phyloP scores from a whole-genome alignment of 2,888 invertebrate species.

The Eulithis testata region DNA sequence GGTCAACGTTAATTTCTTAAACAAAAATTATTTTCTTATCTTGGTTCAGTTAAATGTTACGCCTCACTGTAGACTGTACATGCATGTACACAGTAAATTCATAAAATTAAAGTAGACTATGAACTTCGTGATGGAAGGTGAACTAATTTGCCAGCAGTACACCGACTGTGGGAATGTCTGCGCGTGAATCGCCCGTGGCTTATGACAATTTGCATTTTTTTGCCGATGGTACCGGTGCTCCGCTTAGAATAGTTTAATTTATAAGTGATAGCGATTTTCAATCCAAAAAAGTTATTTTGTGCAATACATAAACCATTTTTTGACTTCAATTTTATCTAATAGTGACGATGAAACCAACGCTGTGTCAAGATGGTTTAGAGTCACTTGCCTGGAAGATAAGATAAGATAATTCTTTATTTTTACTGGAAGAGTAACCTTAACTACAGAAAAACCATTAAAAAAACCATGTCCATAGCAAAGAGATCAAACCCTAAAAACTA shows the following conservation, averaged over 20 bases:
- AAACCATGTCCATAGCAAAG: no score
- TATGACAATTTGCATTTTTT: constrained; percentile 85
- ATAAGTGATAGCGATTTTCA: constrained; percentile 22
- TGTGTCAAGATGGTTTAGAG: no score
- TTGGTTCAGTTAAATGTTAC: not conserved
- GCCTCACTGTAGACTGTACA: constrained; percentile 7
- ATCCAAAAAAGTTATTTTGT: no score
- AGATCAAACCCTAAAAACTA: no score
- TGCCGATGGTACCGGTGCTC: constrained; percentile 72
- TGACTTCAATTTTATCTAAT: no score
- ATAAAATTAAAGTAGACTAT: constrained; percentile 25
- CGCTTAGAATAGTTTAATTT: constrained; percentile 29
- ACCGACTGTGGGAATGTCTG: constrained; percentile 82
- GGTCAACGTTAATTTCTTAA: no score
- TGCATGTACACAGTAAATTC: constrained; percentile 18
- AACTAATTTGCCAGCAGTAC: constrained; percentile 63
- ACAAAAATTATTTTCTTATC: not conserved
- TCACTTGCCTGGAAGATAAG: no score
- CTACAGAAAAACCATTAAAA: no score
- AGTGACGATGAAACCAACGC: no score
- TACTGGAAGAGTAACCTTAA: no score
- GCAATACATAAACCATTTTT: no score
- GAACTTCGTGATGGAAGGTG: constrained; percentile 29
- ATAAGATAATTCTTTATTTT: no score
- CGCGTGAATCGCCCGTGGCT: constrained; percentile 84